These are phyloP conservation scores for Petrocephalus sullivani DNA, from an alignment of 2,797 vertebrate genomes.

Conservation along the genomic window DNA sequence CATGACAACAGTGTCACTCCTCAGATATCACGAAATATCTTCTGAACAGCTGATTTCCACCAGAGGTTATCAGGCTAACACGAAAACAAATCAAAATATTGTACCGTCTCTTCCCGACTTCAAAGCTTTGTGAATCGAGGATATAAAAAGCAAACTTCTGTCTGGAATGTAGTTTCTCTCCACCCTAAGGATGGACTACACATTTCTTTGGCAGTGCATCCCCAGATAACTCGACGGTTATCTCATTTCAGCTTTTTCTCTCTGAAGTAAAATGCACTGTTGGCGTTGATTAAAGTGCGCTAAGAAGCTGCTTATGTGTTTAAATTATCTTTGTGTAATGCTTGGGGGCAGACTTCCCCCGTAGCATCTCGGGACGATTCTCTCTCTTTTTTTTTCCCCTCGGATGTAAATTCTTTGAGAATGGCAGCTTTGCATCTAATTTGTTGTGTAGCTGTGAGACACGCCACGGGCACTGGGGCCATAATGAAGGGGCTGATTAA, in stretches of 20 bases:
- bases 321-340: slow-evolving; percentile 69
- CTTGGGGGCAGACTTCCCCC: slow-evolving; percentile 61
- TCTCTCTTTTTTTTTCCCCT: slow-evolving; percentile 51
- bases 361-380: slow-evolving; percentile 58
- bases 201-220: slow-evolving; percentile 62
- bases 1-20: not conserved
- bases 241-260: slow-evolving; percentile 60
- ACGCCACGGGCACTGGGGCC: slow-evolving; percentile 59
- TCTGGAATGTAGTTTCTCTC: slow-evolving; percentile 71
- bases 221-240: slow-evolving; percentile 64
- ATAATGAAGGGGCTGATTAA: slow-evolving; percentile 69
- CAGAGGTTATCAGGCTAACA: not conserved
- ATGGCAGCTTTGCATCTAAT: slow-evolving; percentile 71
- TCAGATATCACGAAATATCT: slow-evolving; percentile 11
- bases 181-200: slow-evolving; percentile 60
- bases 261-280: slow-evolving; percentile 58
- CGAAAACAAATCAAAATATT: not conserved
- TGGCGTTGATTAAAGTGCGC: slow-evolving; percentile 70
- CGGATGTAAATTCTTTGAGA: slow-evolving; percentile 70
- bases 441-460: slow-evolving; percentile 62
- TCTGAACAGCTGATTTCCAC: not conserved
- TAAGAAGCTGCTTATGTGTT: slow-evolving; percentile 74
- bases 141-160: slow-evolving; percentile 59
- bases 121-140: not conserved
- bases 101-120: not conserved